Evolutionary conservation across 2,113 vertebrate species (phyloP).

Genomic region (Leucosticte australis): DNA sequence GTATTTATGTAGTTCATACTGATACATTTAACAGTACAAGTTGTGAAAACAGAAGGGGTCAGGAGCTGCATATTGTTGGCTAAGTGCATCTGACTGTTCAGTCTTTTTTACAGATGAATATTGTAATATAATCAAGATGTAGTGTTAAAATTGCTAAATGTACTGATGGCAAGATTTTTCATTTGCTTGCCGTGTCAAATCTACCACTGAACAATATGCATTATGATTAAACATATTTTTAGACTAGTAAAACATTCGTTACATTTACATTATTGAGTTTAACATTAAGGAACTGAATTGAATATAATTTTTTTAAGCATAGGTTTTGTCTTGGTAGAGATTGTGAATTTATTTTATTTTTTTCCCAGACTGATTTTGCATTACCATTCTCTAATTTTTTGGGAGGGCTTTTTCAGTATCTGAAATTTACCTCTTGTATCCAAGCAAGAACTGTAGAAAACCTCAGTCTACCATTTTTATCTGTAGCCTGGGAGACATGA

Average conservation of each 20-base stretch:
- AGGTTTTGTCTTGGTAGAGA: background rate
- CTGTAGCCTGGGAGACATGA: background rate
- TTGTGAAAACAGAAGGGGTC: background rate
- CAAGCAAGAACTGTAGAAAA: background rate
- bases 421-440: background rate
- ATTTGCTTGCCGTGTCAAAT: background rate
- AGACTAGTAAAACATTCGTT: background rate
- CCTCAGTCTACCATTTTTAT: background rate
- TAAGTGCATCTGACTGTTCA: background rate
- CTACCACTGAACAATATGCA: background rate
- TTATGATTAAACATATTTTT: background rate
- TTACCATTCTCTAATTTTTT: background rate
- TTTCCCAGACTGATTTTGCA: background rate
- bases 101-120: background rate
- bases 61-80: background rate
- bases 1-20: background rate
- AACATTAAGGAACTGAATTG: background rate
- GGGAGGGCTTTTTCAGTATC: background rate
- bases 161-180: background rate
- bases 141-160: background rate
- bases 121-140: background rate
- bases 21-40: background rate
- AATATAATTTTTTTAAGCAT: background rate
- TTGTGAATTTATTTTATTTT: background rate
- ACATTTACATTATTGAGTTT: background rate